Evolutionary conservation across 1,140 invertebrate genomes (phyloP), one percentile per base, ranked within the genome.

Genomic region (Drosophila punjabiensis): DNA sequence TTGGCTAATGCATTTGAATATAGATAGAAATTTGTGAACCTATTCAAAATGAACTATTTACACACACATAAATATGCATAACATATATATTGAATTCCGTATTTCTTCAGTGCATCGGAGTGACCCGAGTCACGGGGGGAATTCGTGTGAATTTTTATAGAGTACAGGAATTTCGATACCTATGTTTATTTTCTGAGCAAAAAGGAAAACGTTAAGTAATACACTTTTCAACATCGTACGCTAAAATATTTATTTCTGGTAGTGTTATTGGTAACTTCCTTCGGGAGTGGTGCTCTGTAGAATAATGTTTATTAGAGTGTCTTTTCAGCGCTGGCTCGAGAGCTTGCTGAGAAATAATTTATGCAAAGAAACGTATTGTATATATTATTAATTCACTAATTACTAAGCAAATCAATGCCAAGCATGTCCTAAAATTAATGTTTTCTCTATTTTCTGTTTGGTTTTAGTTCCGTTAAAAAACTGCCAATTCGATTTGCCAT

Each of bases 31-130:
- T 70, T 41, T 67, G 58, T 73, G 56, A 83, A 88, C 73, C 61
- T 70, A 87, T 76, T 76, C 56, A 68, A 76, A 89, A 81, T 55
- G 74, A 89, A 63, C 81, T 88, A 88, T 89, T 86, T 89, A 89
- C 85, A 88, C 81, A 87, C 68, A 82, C 68, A 82, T 77, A 78
- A 80, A 53, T 80, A 87, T 75, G 78, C 74, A 75, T 69, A 68
- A 41, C 33, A 62, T 30, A 59, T 47, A 76, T 70, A 52, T 48
- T 37, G 56, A 39, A 53, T 79, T 45, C 35, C 58, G 53, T 1
- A 5, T 53, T 45, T 68, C 47, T 28, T 28, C 47, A 16, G 47
- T 50, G 47, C 47, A 16, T 28, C 11, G 47, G 47, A 50, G 24
- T 28, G 24, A 28, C 14, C 47, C 47, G 48, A 50, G 24, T 50